Conservation (phyloP, 2,797 vertebrate genomes). For the Toxotes lorentzi region DNA sequence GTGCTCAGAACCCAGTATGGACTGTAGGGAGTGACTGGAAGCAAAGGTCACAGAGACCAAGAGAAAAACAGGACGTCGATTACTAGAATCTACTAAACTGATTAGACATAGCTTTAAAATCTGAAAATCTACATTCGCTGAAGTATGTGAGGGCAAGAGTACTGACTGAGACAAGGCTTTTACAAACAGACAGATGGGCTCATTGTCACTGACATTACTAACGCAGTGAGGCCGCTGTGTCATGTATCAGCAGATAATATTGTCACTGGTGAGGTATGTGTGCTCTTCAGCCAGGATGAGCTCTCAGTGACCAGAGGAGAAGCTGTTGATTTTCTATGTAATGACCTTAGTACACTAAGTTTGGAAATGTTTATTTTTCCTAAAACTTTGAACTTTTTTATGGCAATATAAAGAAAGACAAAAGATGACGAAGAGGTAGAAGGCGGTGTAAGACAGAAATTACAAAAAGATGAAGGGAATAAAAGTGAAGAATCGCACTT, state of each 20-base stretch:
- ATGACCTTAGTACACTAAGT: background rate
- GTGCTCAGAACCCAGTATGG: conserved; percentile 85
- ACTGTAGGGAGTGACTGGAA: conserved; percentile 82
- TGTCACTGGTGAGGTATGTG: conserved; percentile 16
- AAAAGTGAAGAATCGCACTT: conserved; percentile 64
- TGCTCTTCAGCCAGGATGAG: background rate
- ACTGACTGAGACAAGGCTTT: conserved; percentile 6
- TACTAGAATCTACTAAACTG: background rate
- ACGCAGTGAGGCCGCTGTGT: conserved; percentile 16
- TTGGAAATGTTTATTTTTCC: background rate
- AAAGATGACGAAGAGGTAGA: background rate
- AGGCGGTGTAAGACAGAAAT: background rate
- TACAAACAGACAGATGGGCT: conserved; percentile 7
- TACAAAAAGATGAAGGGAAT: background rate
- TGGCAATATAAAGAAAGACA: background rate
- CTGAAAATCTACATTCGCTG: background rate
- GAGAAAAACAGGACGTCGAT: background rate
- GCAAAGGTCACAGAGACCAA: background rate
- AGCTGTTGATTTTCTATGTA: background rate
- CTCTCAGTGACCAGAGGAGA: background rate
- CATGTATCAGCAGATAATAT: background rate
- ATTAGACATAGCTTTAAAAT: background rate
- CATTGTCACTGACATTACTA: conserved; percentile 7
- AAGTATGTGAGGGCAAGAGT: background rate
- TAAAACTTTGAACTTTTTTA: background rate